Evolutionary conservation across 2,888 invertebrate genomes (phyloP).

Genomic region (Bugulina stolonifera): DNA sequence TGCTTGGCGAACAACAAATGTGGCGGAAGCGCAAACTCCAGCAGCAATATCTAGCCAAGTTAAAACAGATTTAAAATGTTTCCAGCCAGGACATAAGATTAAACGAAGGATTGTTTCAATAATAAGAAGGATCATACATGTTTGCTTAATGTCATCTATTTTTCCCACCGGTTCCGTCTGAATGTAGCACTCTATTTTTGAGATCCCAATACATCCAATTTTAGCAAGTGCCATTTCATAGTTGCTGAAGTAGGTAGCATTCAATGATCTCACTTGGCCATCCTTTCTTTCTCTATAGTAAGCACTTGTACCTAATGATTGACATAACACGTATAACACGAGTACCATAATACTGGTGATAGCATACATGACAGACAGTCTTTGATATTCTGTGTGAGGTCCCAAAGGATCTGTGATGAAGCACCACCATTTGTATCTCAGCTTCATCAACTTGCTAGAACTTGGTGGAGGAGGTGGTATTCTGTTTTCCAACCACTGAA

Average conservation of each 20-base stretch:
- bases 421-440: constrained; percentile 7
- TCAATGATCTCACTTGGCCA: background rate
- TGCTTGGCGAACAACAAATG: too few relatives aligned
- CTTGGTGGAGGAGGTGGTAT: background rate
- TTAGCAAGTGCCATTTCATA: too few relatives aligned
- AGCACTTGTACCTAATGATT: background rate
- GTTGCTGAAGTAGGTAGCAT: background rate
- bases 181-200: constrained; percentile 3
- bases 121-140: background rate
- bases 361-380: background rate
- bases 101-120: background rate
- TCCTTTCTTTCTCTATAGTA: background rate
- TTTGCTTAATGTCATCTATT: background rate
- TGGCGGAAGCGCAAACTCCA: too few relatives aligned
- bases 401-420: constrained; percentile 10
- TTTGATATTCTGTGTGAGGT: background rate
- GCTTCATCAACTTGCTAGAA: background rate
- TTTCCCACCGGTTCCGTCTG: background rate
- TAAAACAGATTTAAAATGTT: constrained; percentile 1
- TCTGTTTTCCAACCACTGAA: constrained; percentile 18
- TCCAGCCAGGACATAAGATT: background rate
- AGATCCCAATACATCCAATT: background rate
- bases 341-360: background rate
- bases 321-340: background rate
- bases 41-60: constrained; percentile 11